Base-by-base conservation (phyloP, 1,140 invertebrate species). In the Campoletis sonorensis region DNA sequence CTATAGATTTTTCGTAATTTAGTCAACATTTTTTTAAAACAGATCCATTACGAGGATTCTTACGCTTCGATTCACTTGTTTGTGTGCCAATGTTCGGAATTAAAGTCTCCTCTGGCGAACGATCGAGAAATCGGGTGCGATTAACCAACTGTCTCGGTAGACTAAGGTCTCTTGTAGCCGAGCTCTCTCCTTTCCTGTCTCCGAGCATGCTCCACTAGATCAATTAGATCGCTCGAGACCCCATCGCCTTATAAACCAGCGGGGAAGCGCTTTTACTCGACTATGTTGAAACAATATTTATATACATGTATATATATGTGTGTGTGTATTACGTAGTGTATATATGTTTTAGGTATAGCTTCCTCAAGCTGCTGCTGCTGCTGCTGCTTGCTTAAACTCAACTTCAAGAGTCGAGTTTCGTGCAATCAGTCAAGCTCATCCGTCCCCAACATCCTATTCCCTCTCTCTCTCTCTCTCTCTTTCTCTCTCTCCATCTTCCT, bases 41-140 rank as follows among this genome's bases (percentile, higher is more conserved):
- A n/a, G n/a, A n/a, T n/a, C n/a, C n/a, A n/a, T n/a, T n/a, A n/a
- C n/a, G n/a, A n/a, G n/a, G n/a, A n/a, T n/a, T n/a, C n/a, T n/a
- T n/a, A n/a, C n/a, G n/a, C n/a, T n/a, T n/a, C n/a, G n/a, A n/a
- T n/a, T n/a, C n/a, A n/a, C n/a, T 7, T 64, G 13, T 27, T 27
- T 27, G 67, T 33, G 67, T 70, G 67, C 33, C 30, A 33, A 70
- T 30, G 30, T 70, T 33, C 18, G 49, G 26, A 54, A 54, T n/a
- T n/a, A n/a, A 16, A 73, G 30, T 30, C n/a, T 54, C 70, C 75
- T 72, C 64, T 64, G 45, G 70, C 49, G 72, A 80, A 75, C 70
- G 49, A 80, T 70, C 30, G 67, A 70, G 70, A 73, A 80, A 80
- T 80, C 79, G 79, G 67, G 51, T 33, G 61, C 70, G 79, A 80